Conservation (phyloP, 2,797 vertebrate genomes). For the Kryptopterus vitreolus region DNA sequence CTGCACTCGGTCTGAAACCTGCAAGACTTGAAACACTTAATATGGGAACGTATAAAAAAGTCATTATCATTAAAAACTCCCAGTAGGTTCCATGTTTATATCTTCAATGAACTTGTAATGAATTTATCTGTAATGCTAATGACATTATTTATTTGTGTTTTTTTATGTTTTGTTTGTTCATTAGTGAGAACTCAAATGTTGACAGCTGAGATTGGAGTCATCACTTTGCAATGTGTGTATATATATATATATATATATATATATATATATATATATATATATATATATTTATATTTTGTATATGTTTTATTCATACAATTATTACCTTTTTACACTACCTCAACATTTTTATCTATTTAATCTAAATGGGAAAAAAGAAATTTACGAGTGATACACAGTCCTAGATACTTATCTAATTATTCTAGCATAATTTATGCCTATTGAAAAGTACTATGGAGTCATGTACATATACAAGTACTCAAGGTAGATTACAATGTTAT, state of each 20-base stretch:
- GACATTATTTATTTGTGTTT: slow-evolving; percentile 25
- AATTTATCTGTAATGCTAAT: slow-evolving; percentile 23
- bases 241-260: no score
- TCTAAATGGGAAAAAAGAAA: background rate
- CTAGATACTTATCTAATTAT: background rate
- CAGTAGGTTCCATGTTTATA: background rate
- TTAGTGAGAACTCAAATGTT: background rate
- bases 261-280: no score
- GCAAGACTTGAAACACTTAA: slow-evolving; percentile 3
- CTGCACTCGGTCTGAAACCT: slow-evolving; percentile 18
- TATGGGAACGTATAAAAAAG: background rate
- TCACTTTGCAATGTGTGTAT: slow-evolving; percentile 39
- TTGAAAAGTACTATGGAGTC: slow-evolving; percentile 30
- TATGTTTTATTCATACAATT: slow-evolving; percentile 32
- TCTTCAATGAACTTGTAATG: background rate
- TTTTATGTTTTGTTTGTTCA: slow-evolving; percentile 17
- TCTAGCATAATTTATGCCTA: background rate
- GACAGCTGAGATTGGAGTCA: background rate
- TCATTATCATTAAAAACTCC: background rate
- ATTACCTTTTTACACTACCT: slow-evolving; percentile 32
- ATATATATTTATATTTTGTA: no score
- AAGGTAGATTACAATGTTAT: slow-evolving; percentile 12
- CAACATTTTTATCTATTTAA: slow-evolving; percentile 4
- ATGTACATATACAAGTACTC: slow-evolving; percentile 18
- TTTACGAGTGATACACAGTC: slow-evolving; percentile 7